phyloP scores from a whole-genome alignment of 2,888 invertebrate species.

The Agrenia bidenticulata region DNA sequence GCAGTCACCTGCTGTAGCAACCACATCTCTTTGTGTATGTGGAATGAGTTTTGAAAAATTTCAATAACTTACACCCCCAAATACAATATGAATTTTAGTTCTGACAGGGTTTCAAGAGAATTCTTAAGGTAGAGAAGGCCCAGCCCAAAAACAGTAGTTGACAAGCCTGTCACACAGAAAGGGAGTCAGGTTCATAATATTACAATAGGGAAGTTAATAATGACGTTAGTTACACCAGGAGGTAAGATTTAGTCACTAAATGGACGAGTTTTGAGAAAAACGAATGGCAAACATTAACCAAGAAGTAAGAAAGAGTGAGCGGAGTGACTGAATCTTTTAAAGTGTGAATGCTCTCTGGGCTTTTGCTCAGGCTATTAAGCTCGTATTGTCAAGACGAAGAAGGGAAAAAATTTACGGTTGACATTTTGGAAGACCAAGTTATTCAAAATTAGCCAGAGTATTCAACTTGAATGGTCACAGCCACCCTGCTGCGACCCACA shows the following conservation, averaged over 20 bases:
- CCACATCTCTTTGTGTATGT: too few species aligned
- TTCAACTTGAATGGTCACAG: constrained; percentile 43
- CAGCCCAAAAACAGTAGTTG: constrained; percentile 1
- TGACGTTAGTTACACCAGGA: neutral
- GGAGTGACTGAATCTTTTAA: too few species aligned
- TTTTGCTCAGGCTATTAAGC: constrained; percentile 2
- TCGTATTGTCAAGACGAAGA: neutral
- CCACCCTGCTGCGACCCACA: constrained; percentile 50
- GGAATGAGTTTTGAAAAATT: too few species aligned
- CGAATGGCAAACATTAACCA: neutral
- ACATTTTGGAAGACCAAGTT: constrained; percentile 41
- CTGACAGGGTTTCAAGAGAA: too few species aligned
- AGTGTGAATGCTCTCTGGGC: too few species aligned
- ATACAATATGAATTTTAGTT: too few species aligned
- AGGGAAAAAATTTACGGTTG: constrained; percentile 35
- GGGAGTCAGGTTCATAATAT: constrained; percentile 4
- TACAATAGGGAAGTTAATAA: constrained; percentile 5
- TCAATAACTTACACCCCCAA: too few species aligned
- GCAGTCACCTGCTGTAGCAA: too few species aligned
- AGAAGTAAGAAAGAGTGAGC: too few species aligned
- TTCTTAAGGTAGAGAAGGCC: neutral
- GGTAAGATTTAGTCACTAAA: neutral
- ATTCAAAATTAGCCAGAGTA: constrained; percentile 53
- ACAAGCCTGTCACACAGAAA: constrained; percentile 2
- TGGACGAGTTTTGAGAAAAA: neutral